Base-by-base conservation (phyloP, 2,113 vertebrate genomes). In the Rynchops niger region DNA sequence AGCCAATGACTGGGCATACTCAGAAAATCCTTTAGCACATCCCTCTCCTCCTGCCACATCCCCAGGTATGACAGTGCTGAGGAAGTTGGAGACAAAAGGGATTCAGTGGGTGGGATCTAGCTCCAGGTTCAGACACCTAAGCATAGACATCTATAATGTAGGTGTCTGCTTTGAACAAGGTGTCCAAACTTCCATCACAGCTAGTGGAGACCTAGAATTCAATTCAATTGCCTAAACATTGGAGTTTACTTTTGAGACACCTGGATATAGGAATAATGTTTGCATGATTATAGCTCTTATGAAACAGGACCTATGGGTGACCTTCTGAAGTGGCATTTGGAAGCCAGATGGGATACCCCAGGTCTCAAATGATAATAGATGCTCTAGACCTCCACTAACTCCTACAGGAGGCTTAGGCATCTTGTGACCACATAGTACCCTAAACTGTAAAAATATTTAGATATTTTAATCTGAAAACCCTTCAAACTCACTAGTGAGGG, bases 221-320 rank as follows among this genome's bases (percentile, higher is more conserved):
- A 66, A 32, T 71, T 72, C 15, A 29, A 11, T 26, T 63, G 11
- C 30, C 29, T 63, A 45, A 71, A 78, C 11, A 38, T 36, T 2
- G 3, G 21, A 34, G 7, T n/a, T n/a, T 58, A 12, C 7, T 32
- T 90, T 42, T 69, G 29, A 80, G 76, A 40, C 12, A 32, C 11
- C 5, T 1, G 0, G 4, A 14, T 16, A 18, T 13, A 77, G 29
- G 27, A 27, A 40, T 42, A 65, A 7, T 2, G 4, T 58, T 63
- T 59, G 16, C 32, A 38, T 15, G 10, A 9, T 56, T 32, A 50
- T 7, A 69, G 25, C 34, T n/a, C 15, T 34, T 56, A 42, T 9
- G 29, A 77, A 42, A 20, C 29, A 73, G 45, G 4, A 61, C n/a
- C 62, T 50, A 25, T 9, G 17, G 7, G 12, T 20, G 59, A 78